Conservation (phyloP, 2,797 vertebrate species). For the Mormyrus proboscirostris region DNA sequence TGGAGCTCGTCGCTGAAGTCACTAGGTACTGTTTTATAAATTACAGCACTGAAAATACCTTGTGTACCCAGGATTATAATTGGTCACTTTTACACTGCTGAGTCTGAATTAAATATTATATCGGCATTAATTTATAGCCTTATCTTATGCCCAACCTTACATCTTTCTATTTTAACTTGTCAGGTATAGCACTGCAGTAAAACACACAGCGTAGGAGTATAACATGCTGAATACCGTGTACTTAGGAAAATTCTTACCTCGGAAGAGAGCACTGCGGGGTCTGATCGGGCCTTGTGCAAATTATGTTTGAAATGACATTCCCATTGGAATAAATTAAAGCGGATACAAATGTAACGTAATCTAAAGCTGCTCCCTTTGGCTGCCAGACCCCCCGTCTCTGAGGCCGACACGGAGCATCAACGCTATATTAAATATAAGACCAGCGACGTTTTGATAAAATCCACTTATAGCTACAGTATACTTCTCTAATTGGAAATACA, state of each 20-base stretch:
- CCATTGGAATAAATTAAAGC: constrained; percentile 2
- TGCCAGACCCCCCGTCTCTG: not conserved
- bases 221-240: not conserved
- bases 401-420: not conserved
- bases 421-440: not conserved
- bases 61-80: constrained; percentile 1
- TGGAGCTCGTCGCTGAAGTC: not conserved
- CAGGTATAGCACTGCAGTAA: not conserved
- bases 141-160: not conserved
- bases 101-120: constrained; percentile 4
- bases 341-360: not conserved
- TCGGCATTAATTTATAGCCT: not conserved
- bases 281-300: not conserved
- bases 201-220: not conserved
- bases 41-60: not conserved
- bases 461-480: not conserved
- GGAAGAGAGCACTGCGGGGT: not conserved
- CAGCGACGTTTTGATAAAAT: not conserved
- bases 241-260: not conserved
- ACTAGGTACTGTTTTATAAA: not conserved
- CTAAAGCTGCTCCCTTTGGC: not conserved
- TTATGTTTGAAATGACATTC: constrained; percentile 9
- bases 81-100: not conserved
- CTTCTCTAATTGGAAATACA: not conserved
- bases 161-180: not conserved